Evolutionary conservation across 2,797 vertebrate genomes (phyloP), one percentile per base, ranked within the genome.

Genomic region (Stomatorhinus walkeri): DNA sequence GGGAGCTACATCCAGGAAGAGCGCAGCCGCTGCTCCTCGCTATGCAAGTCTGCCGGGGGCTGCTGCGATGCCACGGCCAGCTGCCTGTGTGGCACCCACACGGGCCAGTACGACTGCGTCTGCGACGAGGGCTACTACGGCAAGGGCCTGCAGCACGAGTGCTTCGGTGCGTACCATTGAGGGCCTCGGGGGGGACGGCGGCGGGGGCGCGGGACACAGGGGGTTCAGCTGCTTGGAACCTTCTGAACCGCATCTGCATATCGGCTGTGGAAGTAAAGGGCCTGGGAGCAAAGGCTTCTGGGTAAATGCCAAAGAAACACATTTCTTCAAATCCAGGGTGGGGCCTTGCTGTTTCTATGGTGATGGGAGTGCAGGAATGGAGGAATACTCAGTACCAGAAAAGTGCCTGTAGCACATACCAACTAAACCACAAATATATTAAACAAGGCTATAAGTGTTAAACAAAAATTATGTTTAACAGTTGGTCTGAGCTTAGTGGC

Each of bases 41-140:
- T 99, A 91, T 99, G 98, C 76, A 96, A 98, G 16, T 94, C 95
- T 0, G 96, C 95, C 0, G 94, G 90, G 90, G 96, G 98, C 90
- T 99, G 98, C 94, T 99, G 98, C 19, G 98, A 99, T 93, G 90
- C 95, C 90, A 98, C 99, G 98, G 98, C 98, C 86, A 99, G 98
- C 95, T 99, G 98, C 89, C 97, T 97, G 91, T 99, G 98, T 0
- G 98, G 98, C 56, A 98, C 97, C 0, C 97, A 98, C 94, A 98
- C 98, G 0, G 98, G 98, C 40, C 98, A 99, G 91, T 99, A 98
- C 0, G 98, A 99, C 92, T 99, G 98, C 90, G 95, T 99, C 94
- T 99, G 98, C 88, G 97, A 99, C 91, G 98, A 97, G 93, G 98
- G 98, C 6, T 96, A 99, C 93, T 98, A 98, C 0, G 98, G 98